Evolutionary conservation across 2,888 invertebrate genomes (phyloP).

Genomic region (Rhodophaea formosa): DNA sequence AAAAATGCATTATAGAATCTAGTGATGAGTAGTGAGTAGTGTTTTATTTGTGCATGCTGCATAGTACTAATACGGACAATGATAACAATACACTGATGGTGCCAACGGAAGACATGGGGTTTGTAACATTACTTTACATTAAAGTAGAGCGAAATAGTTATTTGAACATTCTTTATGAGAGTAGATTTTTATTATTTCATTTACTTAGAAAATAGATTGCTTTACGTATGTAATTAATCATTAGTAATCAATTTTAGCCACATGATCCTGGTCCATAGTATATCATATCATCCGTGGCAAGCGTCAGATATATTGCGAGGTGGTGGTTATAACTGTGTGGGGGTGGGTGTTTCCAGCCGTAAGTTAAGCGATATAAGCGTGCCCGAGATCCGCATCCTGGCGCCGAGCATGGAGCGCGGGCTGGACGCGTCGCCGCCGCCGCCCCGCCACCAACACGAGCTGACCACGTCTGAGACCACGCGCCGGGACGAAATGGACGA

Average conservation of each 20-base stretch:
- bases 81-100: slow-evolving; percentile 63
- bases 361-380: slow-evolving; percentile 88
- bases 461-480: slow-evolving; percentile 2
- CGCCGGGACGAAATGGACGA: slow-evolving; percentile 38
- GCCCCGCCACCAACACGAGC: slow-evolving; percentile 22
- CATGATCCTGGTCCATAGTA: too few species aligned
- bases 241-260: background rate
- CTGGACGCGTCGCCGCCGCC: slow-evolving; percentile 81
- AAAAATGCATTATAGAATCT: slow-evolving; percentile 21
- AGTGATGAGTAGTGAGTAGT: slow-evolving; percentile 60
- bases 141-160: background rate
- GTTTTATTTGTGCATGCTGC: slow-evolving; percentile 76
- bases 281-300: slow-evolving; percentile 6
- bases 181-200: background rate
- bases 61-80: slow-evolving; percentile 60
- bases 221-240: background rate
- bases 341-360: slow-evolving; percentile 77
- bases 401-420: slow-evolving; percentile 90
- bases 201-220: background rate
- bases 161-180: background rate
- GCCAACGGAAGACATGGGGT: slow-evolving; percentile 71
- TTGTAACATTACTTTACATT: slow-evolving; percentile 45
- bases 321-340: slow-evolving; percentile 15
- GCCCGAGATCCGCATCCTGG: slow-evolving; percentile 91
- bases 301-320: background rate